Evolutionary conservation across 2,888 invertebrate genomes (phyloP).

Genomic region (Rhagophthalmus giganteus): DNA sequence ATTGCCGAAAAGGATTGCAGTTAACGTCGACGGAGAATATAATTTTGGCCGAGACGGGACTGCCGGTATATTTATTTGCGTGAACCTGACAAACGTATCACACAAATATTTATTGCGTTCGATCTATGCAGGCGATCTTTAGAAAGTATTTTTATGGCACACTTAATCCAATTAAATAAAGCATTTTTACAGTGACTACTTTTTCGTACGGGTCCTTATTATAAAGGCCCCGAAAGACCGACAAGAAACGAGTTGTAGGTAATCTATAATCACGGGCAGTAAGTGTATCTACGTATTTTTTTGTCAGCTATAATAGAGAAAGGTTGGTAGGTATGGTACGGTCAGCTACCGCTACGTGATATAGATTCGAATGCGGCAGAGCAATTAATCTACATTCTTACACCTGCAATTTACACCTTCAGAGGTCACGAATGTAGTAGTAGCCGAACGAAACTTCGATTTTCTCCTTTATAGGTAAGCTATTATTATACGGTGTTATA

Average conservation of each 20-base stretch:
- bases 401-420: constrained; percentile 48
- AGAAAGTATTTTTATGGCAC: constrained; percentile 22
- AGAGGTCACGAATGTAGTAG: constrained; percentile 38
- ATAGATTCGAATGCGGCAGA: constrained; percentile 42
- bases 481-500: constrained; percentile 1
- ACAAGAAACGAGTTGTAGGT: constrained; percentile 32
- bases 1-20: constrained; percentile 27
- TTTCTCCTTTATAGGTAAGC: constrained; percentile 5
- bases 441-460: constrained; percentile 10
- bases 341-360: constrained; percentile 47
- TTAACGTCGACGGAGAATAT: constrained; percentile 24
- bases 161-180: constrained; percentile 14
- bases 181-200: constrained; percentile 11
- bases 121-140: constrained; percentile 11
- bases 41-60: constrained; percentile 19
- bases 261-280: constrained; percentile 35
- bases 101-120: too few species aligned
- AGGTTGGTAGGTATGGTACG: constrained; percentile 44
- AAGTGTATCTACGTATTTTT: constrained; percentile 37
- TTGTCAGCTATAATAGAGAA: constrained; percentile 43
- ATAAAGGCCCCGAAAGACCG: constrained; percentile 6
- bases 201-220: constrained; percentile 11
- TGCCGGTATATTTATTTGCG: constrained; percentile 19
- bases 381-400: constrained; percentile 48
- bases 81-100: constrained; percentile 27